These are phyloP conservation scores for Halocynthia aurantium DNA, from an alignment of 23 tunicate genomes.

Conservation along the genomic window DNA sequence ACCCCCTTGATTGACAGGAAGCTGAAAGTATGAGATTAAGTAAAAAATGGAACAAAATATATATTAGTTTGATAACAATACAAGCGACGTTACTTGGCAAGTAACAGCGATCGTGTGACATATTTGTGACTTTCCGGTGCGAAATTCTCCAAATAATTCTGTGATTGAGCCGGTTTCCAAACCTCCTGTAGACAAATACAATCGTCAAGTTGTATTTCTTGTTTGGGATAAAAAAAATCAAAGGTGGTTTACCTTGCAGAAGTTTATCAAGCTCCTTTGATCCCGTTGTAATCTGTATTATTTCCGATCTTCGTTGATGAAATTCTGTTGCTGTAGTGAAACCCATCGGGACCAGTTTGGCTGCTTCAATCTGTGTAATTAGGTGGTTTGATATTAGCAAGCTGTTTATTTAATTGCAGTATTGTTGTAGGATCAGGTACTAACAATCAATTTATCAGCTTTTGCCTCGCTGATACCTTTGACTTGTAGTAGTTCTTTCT, in stretches of 20 bases:
- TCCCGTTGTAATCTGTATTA: constrained; percentile 90
- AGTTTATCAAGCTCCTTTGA: constrained; percentile 87
- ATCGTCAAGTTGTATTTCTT: neutral
- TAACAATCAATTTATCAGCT: constrained; percentile 83
- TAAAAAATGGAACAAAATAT: neutral
- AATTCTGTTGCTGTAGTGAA: constrained; percentile 98
- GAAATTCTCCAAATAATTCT: constrained; percentile 96
- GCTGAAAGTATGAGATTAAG: constrained; percentile 24
- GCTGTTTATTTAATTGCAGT: no score
- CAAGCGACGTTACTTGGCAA: constrained; percentile 43
- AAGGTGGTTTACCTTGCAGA: constrained; percentile 43
- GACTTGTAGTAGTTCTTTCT: constrained; percentile 76
- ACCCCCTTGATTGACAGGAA: constrained; percentile 97
- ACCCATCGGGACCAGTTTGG: constrained; percentile 98
- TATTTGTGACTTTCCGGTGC: constrained; percentile 95
- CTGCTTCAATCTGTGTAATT: constrained; percentile 71
- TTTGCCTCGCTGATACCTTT: constrained; percentile 98
- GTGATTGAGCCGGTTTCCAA: constrained; percentile 97
- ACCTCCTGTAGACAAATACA: constrained; percentile 42
- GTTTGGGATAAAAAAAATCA: neutral
- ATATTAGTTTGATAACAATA: neutral
- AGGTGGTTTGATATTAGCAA: neutral
- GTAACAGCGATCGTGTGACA: constrained; percentile 97
- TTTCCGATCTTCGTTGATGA: constrained; percentile 90
- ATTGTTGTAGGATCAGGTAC: neutral